phyloP scores from a whole-genome alignment of 64 coral and sea anemone species.

The Montipora foliosa region DNA sequence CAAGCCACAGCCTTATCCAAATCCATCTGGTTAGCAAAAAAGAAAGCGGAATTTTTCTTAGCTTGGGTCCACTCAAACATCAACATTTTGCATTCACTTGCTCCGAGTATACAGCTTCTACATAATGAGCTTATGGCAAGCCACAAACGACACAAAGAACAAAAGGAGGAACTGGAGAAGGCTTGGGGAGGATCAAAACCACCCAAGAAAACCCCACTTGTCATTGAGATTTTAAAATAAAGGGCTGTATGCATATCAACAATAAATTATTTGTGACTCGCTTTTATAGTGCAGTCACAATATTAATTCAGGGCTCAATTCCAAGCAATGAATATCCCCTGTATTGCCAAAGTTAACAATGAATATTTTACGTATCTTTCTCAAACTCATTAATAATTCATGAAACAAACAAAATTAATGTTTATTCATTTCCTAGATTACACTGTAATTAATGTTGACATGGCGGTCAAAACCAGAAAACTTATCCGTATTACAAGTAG shows the following conservation, averaged over 20 bases:
- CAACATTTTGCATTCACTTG: conserved; percentile 49
- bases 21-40: conserved; percentile 90
- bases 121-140: conserved; percentile 30
- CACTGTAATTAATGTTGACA: no score
- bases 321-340: no score
- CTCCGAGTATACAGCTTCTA: conserved; percentile 26
- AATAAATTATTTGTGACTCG: background rate
- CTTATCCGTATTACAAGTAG: no score
- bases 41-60: conserved; percentile 89
- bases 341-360: no score
- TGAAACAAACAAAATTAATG: no score
- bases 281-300: background rate
- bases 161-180: conserved; percentile 63
- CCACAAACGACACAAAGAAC: conserved; percentile 56
- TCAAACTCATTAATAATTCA: no score
- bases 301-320: no score
- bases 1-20: conserved; percentile 56
- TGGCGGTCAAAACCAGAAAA: no score
- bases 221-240: conserved; percentile 46
- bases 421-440: no score
- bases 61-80: conserved; percentile 76
- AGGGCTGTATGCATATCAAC: background rate
- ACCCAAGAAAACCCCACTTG: conserved; percentile 50
- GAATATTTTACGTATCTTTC: no score
- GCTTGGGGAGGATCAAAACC: conserved; percentile 56